Evolutionary conservation across 2,888 invertebrate genomes (phyloP).

Genomic region (Troides aeacus): DNA sequence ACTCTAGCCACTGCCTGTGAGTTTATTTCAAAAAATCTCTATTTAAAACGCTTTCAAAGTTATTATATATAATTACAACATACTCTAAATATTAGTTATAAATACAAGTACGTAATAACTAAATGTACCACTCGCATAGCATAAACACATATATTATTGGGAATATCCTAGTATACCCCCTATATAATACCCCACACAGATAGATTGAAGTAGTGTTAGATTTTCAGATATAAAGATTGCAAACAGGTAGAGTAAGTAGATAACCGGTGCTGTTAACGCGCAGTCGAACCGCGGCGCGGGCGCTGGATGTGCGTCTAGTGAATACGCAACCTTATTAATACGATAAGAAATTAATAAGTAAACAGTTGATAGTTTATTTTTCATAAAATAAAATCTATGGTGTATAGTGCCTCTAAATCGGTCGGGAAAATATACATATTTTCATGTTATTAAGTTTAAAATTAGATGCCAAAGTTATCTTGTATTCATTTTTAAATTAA

Average conservation of each 20-base stretch:
- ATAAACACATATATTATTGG: not conserved
- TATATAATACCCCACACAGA: no score
- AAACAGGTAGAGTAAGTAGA: conserved; percentile 21
- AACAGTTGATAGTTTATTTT: no score
- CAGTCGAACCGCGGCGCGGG: conserved; percentile 26
- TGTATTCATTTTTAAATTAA: not conserved
- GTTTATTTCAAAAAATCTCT: not conserved
- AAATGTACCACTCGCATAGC: not conserved
- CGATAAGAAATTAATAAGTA: no score
- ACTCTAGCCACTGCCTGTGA: not conserved
- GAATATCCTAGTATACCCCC: no score
- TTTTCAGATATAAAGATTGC: conserved; percentile 1
- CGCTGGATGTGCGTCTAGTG: conserved; percentile 22
- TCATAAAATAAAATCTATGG: not conserved
- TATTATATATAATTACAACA: not conserved
- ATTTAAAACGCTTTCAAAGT: not conserved
- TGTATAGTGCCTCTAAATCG: not conserved
- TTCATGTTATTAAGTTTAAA: not conserved
- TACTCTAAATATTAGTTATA: not conserved
- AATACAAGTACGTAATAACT: not conserved
- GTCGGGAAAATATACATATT: not conserved
- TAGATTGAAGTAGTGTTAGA: not conserved
- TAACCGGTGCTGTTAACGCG: conserved; percentile 2
- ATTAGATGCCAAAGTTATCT: no score
- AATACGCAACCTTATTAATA: not conserved